Evolutionary conservation across 2,113 vertebrate genomes (phyloP), one percentile per base, ranked within the genome.

Genomic region (Sylvicapra grimmia): DNA sequence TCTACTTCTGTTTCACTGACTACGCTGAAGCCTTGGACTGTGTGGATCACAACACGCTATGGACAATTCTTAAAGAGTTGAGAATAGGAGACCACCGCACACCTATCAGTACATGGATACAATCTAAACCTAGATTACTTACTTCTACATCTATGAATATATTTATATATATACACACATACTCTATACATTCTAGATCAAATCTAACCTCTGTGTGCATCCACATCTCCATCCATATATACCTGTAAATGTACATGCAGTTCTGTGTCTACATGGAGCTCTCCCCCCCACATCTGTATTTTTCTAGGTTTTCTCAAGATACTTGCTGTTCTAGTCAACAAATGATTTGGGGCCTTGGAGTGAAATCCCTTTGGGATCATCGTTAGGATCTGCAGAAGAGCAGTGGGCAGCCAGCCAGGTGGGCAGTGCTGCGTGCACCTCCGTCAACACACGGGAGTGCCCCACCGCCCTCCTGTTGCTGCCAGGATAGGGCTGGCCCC

Each of bases 371-470:
- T 7, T 40, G 36, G 36, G 36, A 25, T 15, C 65, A 14, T 47
- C 1, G 31, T 40, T 21, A 40, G n/a, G 8, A 23, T 29, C 53
- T 13, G 7, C 40, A 9, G 31, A 21, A 49, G 33, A 58, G 49
- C 4, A 56, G n/a, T 3, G 36, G 10, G 23, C n/a, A 56, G 29
- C 36, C 6, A 8, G 63, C 23, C 0, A 5, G 9, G 36, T 1
- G 2, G 61, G 13, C 40, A 23, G 13, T 13, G 1, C 68, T 9
- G 4, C 3, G 10, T 10, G 13, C 0, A 5, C 40, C 14, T 40
- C 44, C 5, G 3, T 1, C 44, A 13, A 0, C n/a, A n/a, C 1
- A 13, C 29, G 4, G 0, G 77, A 36, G 65, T 18, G 23, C 7
- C 47, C 68, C 53, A 3, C 19, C 2, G 0, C 16, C 0, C 13